phyloP scores from a whole-genome alignment of 2,113 vertebrate genomes.

The Leptodactylus fuscus region DNA sequence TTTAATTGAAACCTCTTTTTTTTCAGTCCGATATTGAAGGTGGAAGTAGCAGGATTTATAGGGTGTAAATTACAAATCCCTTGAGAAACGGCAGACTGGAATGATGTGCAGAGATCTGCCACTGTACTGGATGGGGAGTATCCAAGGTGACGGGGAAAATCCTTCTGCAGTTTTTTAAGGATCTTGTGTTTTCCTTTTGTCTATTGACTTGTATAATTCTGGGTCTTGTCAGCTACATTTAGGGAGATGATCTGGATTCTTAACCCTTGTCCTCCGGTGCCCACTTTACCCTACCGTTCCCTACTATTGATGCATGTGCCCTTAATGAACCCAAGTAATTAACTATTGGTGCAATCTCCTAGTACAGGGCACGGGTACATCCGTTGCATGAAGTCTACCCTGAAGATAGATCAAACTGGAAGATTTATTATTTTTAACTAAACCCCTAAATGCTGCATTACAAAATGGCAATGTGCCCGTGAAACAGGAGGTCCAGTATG shows the following conservation, averaged over 20 bases:
- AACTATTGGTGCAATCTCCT: neutral
- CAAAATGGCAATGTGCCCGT: neutral
- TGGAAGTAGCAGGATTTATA: slow-evolving; percentile 49
- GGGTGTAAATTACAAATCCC: slow-evolving; percentile 67
- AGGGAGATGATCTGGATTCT: neutral
- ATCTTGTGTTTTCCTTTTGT: slow-evolving; percentile 2
- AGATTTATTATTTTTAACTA: neutral
- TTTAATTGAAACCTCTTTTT: slow-evolving; percentile 62
- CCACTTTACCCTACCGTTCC: neutral
- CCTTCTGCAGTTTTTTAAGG: neutral
- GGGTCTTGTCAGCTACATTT: neutral
- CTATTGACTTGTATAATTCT: neutral
- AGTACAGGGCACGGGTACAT: neutral
- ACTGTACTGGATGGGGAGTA: neutral
- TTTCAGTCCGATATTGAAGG: slow-evolving; percentile 59
- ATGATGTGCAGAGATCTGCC: neutral
- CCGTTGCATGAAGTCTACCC: neutral
- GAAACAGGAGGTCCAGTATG: slow-evolving; percentile 5
- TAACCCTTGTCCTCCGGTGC: slow-evolving; percentile 17
- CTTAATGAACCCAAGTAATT: no score
- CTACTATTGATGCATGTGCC: neutral
- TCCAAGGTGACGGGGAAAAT: slow-evolving; percentile 10
- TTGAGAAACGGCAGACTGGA: neutral
- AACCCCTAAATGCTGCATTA: no score
- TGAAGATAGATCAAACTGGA: neutral